Conservation (phyloP, 2,888 invertebrate genomes). For the Plagiodera versicolora region DNA sequence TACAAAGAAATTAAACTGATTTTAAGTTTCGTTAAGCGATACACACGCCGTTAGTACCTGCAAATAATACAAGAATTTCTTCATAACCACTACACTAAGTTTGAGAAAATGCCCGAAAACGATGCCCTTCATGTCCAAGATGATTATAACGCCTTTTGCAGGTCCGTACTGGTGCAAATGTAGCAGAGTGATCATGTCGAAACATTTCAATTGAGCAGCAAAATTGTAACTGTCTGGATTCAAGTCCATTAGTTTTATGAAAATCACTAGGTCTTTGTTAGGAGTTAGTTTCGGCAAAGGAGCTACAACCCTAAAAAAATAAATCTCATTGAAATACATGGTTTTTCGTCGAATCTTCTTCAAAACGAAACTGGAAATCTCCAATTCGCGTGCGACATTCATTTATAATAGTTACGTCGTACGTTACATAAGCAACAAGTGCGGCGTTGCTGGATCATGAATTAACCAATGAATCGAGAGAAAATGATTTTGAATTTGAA, state of each 20-base stretch:
- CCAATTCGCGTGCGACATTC: no score
- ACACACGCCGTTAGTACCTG: slow-evolving; percentile 62
- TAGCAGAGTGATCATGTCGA: slow-evolving; percentile 64
- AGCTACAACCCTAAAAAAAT: slow-evolving; percentile 32
- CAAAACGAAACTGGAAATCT: no score
- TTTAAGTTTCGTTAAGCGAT: no score
- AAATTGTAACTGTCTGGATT: slow-evolving; percentile 65
- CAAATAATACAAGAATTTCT: slow-evolving; percentile 68
- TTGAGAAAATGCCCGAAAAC: slow-evolving; percentile 66
- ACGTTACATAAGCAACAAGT: no score
- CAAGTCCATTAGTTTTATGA: slow-evolving; percentile 53
- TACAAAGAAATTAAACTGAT: slow-evolving; percentile 31
- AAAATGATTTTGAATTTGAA: no score
- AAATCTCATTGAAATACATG: not conserved
- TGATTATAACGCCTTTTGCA: slow-evolving; percentile 61
- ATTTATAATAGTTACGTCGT: no score
- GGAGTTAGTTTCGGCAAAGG: slow-evolving; percentile 37
- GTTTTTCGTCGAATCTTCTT: no score
- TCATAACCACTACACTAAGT: slow-evolving; percentile 65
- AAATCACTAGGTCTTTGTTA: slow-evolving; percentile 43
- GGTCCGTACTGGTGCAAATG: slow-evolving; percentile 60
- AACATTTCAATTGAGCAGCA: slow-evolving; percentile 56
- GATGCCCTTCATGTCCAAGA: slow-evolving; percentile 66
- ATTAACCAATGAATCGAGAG: no score
- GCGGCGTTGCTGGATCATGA: no score